Evolutionary conservation across 2,113 vertebrate species (phyloP), one percentile per base, ranked within the genome.

Genomic region (Nettapus auritus): DNA sequence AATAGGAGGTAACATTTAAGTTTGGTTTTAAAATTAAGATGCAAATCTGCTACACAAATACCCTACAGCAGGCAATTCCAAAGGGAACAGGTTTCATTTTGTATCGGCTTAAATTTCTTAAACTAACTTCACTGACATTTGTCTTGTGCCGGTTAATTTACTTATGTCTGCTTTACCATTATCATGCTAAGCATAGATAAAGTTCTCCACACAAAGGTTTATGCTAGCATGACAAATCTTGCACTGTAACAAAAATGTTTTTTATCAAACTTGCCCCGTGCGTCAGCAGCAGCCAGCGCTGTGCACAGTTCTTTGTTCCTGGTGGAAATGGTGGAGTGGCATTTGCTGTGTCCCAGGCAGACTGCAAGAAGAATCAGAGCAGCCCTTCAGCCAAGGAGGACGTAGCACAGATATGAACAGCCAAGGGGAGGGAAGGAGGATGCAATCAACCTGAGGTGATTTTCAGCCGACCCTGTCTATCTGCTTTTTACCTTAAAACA

Each of bases 11-110:
- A 95, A 89, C 71, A 89, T 95, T 94, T 94, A 96, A 89, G 89
- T 88, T 91, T 59, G 42, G 50, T 74, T 94, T 91, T 86, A 95
- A 95, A 96, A 96, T 89, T 88, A 95, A 96, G 93, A 96, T 94
- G 88, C 93, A 96, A 90, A 93, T 93, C 90, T 90, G 76, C 60
- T 94, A 60, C 86, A 82, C 90, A 95, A 93, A 94, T 69, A 93
- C 40, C 80, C 83, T 69, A 31, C 69, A 81, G 42, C 48, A 73
- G 53, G 46, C 88, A 60, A 64, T 63, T 90, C 91, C 82, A 25
- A 90, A 92, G 90, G 88, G 88, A 91, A n/a, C 34, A 15, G 18
- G 28, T 88, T 96, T 94, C 92, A 94, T 89, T 96, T 93, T 64
- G 76, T 46, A 92, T 90, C 36, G 38, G 88, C 73, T 92, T 86